phyloP scores from a whole-genome alignment of 2,113 vertebrate genomes.

The Burhinus bistriatus region DNA sequence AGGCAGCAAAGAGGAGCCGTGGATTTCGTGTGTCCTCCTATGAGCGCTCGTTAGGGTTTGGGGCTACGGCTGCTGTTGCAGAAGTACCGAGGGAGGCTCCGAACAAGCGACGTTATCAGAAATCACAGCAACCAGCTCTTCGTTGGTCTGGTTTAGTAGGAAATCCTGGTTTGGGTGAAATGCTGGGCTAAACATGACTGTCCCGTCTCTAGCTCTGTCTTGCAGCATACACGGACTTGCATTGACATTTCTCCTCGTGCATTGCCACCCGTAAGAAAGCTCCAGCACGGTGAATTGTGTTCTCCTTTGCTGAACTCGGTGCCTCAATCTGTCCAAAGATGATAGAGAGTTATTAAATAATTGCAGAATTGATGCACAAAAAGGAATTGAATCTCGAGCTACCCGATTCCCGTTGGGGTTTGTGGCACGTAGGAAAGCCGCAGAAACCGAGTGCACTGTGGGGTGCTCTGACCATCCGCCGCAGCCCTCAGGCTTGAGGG shows the following conservation, averaged over 20 bases:
- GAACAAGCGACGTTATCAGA: neutral
- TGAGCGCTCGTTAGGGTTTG: neutral
- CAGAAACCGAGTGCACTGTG: neutral
- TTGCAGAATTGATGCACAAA: neutral
- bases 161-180: neutral
- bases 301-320: neutral
- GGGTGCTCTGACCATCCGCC: rapidly evolving
- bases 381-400: neutral
- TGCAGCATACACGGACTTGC: rapidly evolving
- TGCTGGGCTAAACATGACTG: rapidly evolving
- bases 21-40: neutral
- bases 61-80: neutral
- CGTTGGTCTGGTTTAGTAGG: neutral
- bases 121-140: neutral
- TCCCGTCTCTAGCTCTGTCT: neutral
- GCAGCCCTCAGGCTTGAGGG: neutral
- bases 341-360: neutral
- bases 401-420: rapidly evolving
- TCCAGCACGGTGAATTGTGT: neutral
- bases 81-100: neutral
- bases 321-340: neutral
- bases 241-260: rapidly evolving
- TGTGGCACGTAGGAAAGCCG: neutral
- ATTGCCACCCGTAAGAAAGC: neutral
- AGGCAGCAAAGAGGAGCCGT: neutral